Base-by-base conservation (phyloP, 2,797 vertebrate genomes). In the Propithecus deckenii region DNA sequence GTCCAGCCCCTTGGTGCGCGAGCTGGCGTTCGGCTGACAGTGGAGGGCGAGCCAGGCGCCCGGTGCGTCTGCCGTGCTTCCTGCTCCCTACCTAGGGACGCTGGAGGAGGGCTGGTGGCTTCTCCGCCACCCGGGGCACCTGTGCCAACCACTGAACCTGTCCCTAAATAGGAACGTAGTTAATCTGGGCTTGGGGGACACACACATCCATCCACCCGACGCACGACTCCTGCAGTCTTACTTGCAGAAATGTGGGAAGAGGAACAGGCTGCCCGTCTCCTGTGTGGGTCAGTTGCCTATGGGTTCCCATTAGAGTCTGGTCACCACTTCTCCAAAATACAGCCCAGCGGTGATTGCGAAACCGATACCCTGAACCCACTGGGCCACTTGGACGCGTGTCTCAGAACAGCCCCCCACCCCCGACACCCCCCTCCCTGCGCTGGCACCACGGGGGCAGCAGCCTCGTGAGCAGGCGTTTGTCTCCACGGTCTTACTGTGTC, bases 401-500 rank as follows among this genome's bases (percentile, higher is more conserved):
- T 52, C 7, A 1, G 61, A 41, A 22, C 25, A 72, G 43, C 52
- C 28, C 67, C 94, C 80, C 41, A 41, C 41, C 41, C 7, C 43
- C 43, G 43, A 43, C 43, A 43, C 43, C 43, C 43, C 41, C 43
- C 43, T 43, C 43, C 52, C 28, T 59, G 93, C 78, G 2, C 86
- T 41, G 89, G 95, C 96, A 5, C 69, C 32, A 95, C 84, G 63
- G 46, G 59, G 79, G 96, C 72, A 92, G 94, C 96, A 69, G 96
- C 97, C 94, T 81, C 57, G 22, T 25, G 92, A 96, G 97, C 95
- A 52, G 84, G 88, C 97, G 0, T 80, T 43, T 89, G 96, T 96
- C 97, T 97, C 97, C 86, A 75, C 61, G 52, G 97, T 95, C 97
- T 95, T 52, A 8, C 91, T 6, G 79, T 98, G 97, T 97, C 98